Conservation (phyloP, 1,140 invertebrate species). For the Physella acuta region DNA sequence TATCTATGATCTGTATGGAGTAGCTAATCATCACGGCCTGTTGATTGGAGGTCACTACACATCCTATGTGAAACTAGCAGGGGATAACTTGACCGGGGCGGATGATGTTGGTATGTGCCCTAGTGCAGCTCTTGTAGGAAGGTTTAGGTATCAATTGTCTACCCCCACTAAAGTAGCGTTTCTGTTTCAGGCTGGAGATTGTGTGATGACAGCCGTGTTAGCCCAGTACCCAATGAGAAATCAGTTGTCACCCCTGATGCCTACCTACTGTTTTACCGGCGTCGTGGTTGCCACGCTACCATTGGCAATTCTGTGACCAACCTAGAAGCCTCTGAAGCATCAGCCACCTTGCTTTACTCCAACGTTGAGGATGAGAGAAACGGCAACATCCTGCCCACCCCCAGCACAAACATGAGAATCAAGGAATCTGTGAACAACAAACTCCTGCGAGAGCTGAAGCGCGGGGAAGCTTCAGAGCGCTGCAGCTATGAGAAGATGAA, state of each 20-base stretch:
- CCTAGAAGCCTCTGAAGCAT: neutral
- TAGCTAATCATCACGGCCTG: conserved; percentile 65
- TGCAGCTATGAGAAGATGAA: neutral
- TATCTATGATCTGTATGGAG: conserved; percentile 65
- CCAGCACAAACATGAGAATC: neutral
- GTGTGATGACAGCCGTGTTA: conserved; percentile 62
- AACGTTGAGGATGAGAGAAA: conserved; percentile 6
- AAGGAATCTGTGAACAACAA: neutral
- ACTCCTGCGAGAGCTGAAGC: neutral
- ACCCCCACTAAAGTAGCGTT: neutral
- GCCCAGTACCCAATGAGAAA: conserved; percentile 49
- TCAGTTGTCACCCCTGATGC: conserved; percentile 58
- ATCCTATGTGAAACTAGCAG: conserved; percentile 58
- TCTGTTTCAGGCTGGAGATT: conserved; percentile 59
- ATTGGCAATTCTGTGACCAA: conserved; percentile 1
- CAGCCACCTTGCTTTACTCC: neutral
- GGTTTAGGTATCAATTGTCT: neutral
- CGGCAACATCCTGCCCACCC: neutral
- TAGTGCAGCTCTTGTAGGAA: no score
- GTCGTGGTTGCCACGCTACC: conserved; percentile 35
- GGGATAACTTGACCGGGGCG: conserved; percentile 35
- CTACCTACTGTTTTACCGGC: conserved; percentile 63
- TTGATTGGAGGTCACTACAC: conserved; percentile 66
- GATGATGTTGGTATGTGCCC: conserved; percentile 57
- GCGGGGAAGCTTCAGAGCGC: neutral